Base-by-base conservation (phyloP, 2,888 invertebrate species). In the Aleiodes alternator region DNA sequence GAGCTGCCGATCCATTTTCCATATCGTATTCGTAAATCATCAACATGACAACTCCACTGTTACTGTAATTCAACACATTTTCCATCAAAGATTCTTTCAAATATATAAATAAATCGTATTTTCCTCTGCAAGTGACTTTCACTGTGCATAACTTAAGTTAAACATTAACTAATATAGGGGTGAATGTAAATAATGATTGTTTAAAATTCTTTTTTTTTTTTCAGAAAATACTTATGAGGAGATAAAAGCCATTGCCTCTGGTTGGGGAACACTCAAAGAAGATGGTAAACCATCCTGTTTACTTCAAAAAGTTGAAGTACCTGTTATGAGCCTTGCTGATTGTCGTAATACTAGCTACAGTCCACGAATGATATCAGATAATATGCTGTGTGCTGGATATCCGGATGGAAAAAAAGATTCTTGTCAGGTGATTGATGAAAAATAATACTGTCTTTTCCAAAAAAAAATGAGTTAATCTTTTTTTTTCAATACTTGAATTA, bases 241-340 rank as follows among this genome's bases (percentile, higher is more conserved):
- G 3, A 92, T 92, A 8, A 93, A 92, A 69, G 96, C 94, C 2
- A 93, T 94, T 31, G 96, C 95, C 1, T 92, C 96, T 1, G 97
- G 97, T 14, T 97, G 97, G 97, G 97, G 97, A 0, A 96, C 96
- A 0, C 90, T 96, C 14, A 93, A 94, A 77, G 97, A 97, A 89
- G 95, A 95, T 82, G 97, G 96, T 8, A 95, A 95, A 84, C 95
- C 96, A 0, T 95, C 96, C 0, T 96, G 96, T 84, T 91, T 95
- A 11, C 91, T 97, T 34, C 95, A 96, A 85, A 95, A 96, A 88
- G 97, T 97, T 0, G 95, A 95, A 81, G 94, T 97, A n/a, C 93
- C 92, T 1, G 91, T 92, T 31, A 90, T 92, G 89, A 90, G 90
- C 75, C 81, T 86, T 12, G 77, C 82, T 51, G 86, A 85, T 31